A percentile compares a stretch with the other conserved stretches of the same genome.
Evolutionary conservation across 30 jellyfish, hydroid and myxozoan species (phyloP).

Genomic region (Hydractinia echinata): DNA sequence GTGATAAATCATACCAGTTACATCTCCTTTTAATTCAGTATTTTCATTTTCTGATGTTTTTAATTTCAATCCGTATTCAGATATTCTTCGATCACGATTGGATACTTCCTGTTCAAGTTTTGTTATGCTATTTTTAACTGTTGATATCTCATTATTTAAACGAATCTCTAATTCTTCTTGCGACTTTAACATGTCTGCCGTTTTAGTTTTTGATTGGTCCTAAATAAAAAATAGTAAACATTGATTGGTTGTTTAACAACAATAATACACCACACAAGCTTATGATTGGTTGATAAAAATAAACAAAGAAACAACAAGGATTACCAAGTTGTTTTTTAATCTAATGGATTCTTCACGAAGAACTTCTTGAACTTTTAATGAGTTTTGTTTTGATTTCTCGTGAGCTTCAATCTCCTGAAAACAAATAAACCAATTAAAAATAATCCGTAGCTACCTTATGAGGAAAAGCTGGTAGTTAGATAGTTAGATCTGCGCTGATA

Average conservation of each 20-base stretch:
- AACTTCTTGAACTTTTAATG: constrained; percentile 42
- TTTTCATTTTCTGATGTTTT: constrained; percentile 45
- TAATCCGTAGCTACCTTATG: no score
- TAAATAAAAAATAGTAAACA: no score
- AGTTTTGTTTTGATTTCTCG: constrained; percentile 38
- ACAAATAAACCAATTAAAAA: neutral
- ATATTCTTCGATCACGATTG: constrained; percentile 21
- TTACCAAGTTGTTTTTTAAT: constrained; percentile 51
- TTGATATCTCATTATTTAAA: constrained; percentile 34
- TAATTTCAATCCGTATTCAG: constrained; percentile 11
- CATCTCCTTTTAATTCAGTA: constrained; percentile 63
- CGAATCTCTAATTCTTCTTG: constrained; percentile 49
- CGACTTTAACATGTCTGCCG: no score
- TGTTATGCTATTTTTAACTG: constrained; percentile 36
- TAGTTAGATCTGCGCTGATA: no score
- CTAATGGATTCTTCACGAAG: constrained; percentile 42
- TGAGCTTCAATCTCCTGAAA: constrained; percentile 44
- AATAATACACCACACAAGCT: no score
- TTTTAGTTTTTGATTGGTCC: constrained; percentile 18
- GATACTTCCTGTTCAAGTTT: constrained; percentile 22
- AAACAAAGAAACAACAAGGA: neutral
- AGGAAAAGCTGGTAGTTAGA: no score
- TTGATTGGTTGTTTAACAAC: no score
- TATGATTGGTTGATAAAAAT: neutral
- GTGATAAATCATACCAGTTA: constrained; percentile 49